Evolutionary conservation across 1,140 invertebrate species (phyloP).

Genomic region (Drosophila insularis): DNA sequence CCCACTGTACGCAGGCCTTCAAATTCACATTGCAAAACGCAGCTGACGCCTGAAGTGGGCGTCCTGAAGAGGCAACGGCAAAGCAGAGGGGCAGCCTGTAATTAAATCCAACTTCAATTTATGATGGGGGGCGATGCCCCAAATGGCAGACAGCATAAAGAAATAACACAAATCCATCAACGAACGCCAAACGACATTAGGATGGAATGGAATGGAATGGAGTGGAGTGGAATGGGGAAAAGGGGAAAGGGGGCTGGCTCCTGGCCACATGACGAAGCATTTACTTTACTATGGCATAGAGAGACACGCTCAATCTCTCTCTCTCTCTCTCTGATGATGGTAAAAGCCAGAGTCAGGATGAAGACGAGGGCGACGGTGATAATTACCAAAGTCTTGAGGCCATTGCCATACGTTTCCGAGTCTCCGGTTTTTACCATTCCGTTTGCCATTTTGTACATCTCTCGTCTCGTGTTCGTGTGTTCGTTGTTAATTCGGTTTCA

Average conservation of each 20-base stretch:
- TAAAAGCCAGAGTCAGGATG: not conserved
- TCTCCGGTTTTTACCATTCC: constrained; percentile 31
- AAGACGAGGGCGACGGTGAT: constrained; percentile 12
- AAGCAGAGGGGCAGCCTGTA: constrained; percentile 43
- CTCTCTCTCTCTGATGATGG: not conserved
- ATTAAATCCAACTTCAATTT: constrained; percentile 76
- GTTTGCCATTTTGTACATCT: constrained; percentile 20
- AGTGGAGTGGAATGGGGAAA: constrained; percentile 4
- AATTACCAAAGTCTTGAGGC: constrained; percentile 53
- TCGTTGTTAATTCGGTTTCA: constrained; percentile 72
- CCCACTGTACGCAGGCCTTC: constrained; percentile 20
- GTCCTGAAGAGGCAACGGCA: constrained; percentile 26
- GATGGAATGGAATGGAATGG: constrained; percentile 14
- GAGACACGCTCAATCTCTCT: not conserved
- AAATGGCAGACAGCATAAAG: constrained; percentile 52
- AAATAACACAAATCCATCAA: constrained; percentile 75
- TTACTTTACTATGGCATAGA: constrained; percentile 2
- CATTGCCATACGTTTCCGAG: constrained; percentile 48
- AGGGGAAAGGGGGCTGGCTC: not conserved
- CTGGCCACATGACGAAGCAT: constrained; percentile 26
- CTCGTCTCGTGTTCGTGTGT: constrained; percentile 42
- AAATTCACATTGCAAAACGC: constrained; percentile 43
- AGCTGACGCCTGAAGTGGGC: constrained; percentile 36
- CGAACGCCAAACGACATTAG: constrained; percentile 62
- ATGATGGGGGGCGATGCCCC: constrained; percentile 38